Percentiles rank a stretch among this genome's conserved stretches.
These are phyloP conservation scores for Sphyrna mokarran DNA, from an alignment of 2,113 vertebrate genomes.

Conservation along the genomic window DNA sequence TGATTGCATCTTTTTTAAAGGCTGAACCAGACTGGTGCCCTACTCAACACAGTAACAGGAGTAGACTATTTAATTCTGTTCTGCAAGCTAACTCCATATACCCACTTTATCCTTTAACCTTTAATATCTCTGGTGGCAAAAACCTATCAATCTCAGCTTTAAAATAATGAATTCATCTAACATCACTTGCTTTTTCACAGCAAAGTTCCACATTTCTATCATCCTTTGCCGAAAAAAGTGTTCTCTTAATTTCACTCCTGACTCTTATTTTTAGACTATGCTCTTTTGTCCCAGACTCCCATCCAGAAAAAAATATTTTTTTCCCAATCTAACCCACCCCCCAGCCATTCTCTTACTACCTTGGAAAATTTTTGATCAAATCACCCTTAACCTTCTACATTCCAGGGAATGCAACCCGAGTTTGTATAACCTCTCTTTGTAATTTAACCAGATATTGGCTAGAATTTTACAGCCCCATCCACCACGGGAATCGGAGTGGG, in stretches of 20 bases:
- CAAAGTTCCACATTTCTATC: not conserved
- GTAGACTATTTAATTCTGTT: not conserved
- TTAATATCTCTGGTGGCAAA: too few species aligned
- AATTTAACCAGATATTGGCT: not conserved
- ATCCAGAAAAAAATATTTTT: not conserved
- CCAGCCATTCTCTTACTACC: not conserved
- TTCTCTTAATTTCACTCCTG: not conserved
- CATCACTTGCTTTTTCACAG: not conserved
- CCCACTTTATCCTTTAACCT: too few species aligned
- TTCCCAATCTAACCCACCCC: not conserved
- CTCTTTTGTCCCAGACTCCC: not conserved
- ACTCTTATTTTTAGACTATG: not conserved
- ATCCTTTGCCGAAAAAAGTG: not conserved
- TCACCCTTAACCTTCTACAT: not conserved
- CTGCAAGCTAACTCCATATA: too few species aligned
- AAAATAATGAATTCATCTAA: too few species aligned
- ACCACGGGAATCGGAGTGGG: too few species aligned
- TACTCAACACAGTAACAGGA: not conserved
- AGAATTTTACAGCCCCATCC: too few species aligned
- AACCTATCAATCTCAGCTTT: too few species aligned
- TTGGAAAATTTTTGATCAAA: not conserved
- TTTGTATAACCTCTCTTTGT: not conserved
- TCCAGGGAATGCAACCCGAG: not conserved
- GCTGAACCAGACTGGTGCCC: not conserved
- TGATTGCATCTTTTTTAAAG: not conserved